phyloP scores from a whole-genome alignment of 2,797 vertebrate species.

The Tachyglossus aculeatus region DNA sequence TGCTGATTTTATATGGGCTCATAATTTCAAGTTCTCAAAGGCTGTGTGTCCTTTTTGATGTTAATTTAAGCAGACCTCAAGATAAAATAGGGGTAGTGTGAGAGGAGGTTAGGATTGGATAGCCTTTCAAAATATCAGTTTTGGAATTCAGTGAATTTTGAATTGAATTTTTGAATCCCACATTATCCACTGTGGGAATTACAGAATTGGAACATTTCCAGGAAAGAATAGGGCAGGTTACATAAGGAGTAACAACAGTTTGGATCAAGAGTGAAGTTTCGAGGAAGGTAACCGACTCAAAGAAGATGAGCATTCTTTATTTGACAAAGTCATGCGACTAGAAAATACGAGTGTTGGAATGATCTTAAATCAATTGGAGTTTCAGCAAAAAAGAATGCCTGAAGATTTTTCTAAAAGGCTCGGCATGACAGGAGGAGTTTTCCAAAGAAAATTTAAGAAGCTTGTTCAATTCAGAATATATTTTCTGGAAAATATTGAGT shows the following conservation, averaged over 20 bases:
- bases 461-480: no score
- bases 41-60: no score
- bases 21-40: no score
- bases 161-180: no score
- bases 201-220: slow-evolving; percentile 23
- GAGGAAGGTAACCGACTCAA: slow-evolving; percentile 50
- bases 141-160: slow-evolving; percentile 26
- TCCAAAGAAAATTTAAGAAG: no score
- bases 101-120: neutral
- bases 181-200: slow-evolving; percentile 12
- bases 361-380: slow-evolving; percentile 50
- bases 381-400: slow-evolving; percentile 38
- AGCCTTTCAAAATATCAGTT: neutral
- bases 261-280: slow-evolving; percentile 41
- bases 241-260: slow-evolving; percentile 22
- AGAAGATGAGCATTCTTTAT: slow-evolving; percentile 54
- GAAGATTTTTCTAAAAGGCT: slow-evolving; percentile 13
- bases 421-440: no score
- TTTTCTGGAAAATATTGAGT: no score
- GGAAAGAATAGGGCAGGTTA: neutral
- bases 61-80: no score
- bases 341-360: slow-evolving; percentile 51
- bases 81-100: slow-evolving; percentile 34
- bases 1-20: no score
- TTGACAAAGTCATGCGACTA: slow-evolving; percentile 52